Base-by-base conservation (phyloP, 2,888 invertebrate species). In the Synanthedon andrenaeformis region DNA sequence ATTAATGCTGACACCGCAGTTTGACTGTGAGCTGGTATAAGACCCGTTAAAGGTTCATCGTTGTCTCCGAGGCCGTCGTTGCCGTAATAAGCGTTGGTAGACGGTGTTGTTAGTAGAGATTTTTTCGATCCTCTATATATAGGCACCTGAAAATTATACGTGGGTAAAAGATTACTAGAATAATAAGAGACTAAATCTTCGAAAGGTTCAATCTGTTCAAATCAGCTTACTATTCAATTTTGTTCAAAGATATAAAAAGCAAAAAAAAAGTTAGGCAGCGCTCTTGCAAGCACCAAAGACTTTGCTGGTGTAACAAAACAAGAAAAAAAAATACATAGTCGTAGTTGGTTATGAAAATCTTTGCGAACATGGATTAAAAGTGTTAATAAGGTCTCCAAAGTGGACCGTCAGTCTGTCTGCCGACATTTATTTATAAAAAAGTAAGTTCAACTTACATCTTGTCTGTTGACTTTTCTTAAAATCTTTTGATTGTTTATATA, bases 21-120 rank as follows among this genome's bases (percentile, higher is more conserved):
- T 58, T 90, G 85, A 0, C 73, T 66, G 57, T 89, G 76, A 0
- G 75, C 65, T n/a, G 77, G 72, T 0, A 90, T 74, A 53, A 89
- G 71, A 41, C 81, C 82, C 3, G 80, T 69, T 2, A 77, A 74
- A 0, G 81, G 82, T 8, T 77, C 74, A 0, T 81, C 83, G 10
- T 86, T 80, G 67, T 93, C 93, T 2, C 93, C 93, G 56, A 94
- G 89, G 2, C 94, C 94, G 72, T 94, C 94, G 19, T 69, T 64
- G 0, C 94, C 94, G 60, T 89, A 93, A 59, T 82, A 78, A 12
- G 74, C 63, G 0, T 64, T 67, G 1, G 68, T 63, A 8, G 67
- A 51, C 10, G 80, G 74, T 4, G 82, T 82, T 5, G 61, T 74
- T 3, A 89, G 71, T 28, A 90, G 59, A 13, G 90, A 81, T 3